A percentile compares a stretch with the other conserved stretches of the same genome.
Evolutionary conservation across 2,797 vertebrate genomes (phyloP).

Genomic region (Semotilus atromaculatus): DNA sequence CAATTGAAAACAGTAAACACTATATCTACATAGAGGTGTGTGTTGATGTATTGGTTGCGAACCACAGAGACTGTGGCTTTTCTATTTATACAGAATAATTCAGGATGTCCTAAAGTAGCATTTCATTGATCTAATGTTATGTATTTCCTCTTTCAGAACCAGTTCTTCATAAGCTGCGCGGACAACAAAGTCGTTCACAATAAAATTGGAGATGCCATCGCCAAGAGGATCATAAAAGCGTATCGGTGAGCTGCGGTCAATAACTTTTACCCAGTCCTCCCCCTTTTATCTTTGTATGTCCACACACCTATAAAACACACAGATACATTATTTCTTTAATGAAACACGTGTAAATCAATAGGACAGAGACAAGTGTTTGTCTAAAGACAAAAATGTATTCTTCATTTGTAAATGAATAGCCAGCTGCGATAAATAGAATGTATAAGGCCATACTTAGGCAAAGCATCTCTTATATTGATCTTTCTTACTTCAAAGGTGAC

Average conservation of each 20-base stretch:
- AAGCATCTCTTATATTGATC: neutral
- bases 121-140: neutral
- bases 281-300: neutral
- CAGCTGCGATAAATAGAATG: neutral
- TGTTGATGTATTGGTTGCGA: neutral
- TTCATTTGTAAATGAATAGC: neutral
- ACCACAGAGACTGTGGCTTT: neutral
- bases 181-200: constrained; percentile 92
- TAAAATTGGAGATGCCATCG: constrained; percentile 91
- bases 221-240: constrained; percentile 89
- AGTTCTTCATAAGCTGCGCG: constrained; percentile 97
- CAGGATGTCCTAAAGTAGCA: neutral
- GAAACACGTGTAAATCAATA: constrained; percentile 4
- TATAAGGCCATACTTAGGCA: neutral
- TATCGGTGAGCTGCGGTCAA: constrained; percentile 79
- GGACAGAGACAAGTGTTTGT: neutral
- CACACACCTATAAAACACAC: neutral
- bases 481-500: neutral
- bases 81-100: neutral
- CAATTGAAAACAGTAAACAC: constrained; percentile 89
- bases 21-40: constrained; percentile 95
- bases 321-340: neutral
- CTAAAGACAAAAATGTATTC: neutral
- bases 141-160: constrained; percentile 80
- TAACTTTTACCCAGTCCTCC: neutral